These are phyloP conservation scores for Aphis gossypii DNA, from an alignment of 1,140 invertebrate genomes.

Conservation along the genomic window DNA sequence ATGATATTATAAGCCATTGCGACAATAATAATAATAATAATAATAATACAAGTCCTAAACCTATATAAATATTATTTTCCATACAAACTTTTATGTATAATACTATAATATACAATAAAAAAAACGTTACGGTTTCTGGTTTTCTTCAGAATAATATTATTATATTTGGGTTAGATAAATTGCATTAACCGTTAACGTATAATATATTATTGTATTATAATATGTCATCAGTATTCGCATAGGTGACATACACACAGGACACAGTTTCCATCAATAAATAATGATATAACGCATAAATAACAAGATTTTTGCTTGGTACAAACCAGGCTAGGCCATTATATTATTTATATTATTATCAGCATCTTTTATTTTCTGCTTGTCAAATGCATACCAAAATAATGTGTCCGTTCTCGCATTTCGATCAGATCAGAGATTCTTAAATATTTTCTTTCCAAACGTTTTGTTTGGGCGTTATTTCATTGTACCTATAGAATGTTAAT, in stretches of 20 bases:
- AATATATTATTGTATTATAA: neutral
- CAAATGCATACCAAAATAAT: neutral
- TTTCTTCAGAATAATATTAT: neutral
- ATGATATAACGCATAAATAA: slow-evolving; percentile 8
- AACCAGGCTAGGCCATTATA: neutral
- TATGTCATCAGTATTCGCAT: neutral
- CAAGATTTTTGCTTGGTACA: neutral
- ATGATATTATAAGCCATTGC: neutral
- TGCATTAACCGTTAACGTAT: slow-evolving; percentile 39
- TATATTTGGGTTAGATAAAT: slow-evolving; percentile 16
- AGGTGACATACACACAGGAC: neutral
- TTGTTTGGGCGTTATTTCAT: neutral
- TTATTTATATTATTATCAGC: neutral
- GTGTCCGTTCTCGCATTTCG: neutral
- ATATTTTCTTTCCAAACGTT: neutral
- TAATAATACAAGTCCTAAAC: neutral
- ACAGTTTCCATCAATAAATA: slow-evolving; percentile 33
- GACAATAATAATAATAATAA: neutral
- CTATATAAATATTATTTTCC: neutral
- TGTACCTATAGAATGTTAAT: neutral
- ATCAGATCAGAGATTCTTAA: neutral
- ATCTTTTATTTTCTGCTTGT: neutral
- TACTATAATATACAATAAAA: neutral
- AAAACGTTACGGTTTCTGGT: slow-evolving; percentile 17
- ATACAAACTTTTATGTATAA: slow-evolving; percentile 3